phyloP scores from a whole-genome alignment of 1,140 invertebrate species.

The Matsumurasca onukii region DNA sequence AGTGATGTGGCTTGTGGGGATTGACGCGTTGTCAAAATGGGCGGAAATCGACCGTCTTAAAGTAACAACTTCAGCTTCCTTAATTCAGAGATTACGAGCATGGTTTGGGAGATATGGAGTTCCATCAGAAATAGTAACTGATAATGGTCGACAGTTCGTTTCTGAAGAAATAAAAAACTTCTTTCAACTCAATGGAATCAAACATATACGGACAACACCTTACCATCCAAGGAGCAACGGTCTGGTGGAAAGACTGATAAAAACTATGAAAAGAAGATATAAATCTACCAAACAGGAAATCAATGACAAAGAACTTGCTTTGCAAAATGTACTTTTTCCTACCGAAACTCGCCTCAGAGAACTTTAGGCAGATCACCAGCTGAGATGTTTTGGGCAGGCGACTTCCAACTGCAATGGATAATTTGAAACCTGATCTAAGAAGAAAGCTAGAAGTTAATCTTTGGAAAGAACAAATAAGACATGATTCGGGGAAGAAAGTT shows the following conservation, averaged over 20 bases:
- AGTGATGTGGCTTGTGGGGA: neutral
- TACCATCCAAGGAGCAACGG: conserved; percentile 1
- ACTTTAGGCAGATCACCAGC: neutral
- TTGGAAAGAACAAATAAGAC: neutral
- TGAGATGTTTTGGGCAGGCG: neutral
- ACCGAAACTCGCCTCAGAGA: neutral
- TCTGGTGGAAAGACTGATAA: neutral
- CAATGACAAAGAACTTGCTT: neutral
- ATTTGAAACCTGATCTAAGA: neutral
- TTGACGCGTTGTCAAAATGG: conserved; percentile 1
- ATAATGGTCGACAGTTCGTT: neutral
- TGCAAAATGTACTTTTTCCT: neutral
- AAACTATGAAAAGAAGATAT: neutral
- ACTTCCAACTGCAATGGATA: neutral
- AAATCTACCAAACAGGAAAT: neutral
- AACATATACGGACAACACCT: neutral
- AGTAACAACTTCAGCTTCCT: neutral
- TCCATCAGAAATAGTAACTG: neutral
- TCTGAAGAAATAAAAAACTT: conserved; percentile 2
- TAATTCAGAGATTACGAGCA: neutral
- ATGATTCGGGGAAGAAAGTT: neutral
- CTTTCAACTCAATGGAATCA: neutral
- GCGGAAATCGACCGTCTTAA: neutral
- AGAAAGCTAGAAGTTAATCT: no score
- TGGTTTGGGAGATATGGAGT: no score